Evolutionary conservation across 2,113 vertebrate species (phyloP).

Genomic region (Tupaia chinensis): DNA sequence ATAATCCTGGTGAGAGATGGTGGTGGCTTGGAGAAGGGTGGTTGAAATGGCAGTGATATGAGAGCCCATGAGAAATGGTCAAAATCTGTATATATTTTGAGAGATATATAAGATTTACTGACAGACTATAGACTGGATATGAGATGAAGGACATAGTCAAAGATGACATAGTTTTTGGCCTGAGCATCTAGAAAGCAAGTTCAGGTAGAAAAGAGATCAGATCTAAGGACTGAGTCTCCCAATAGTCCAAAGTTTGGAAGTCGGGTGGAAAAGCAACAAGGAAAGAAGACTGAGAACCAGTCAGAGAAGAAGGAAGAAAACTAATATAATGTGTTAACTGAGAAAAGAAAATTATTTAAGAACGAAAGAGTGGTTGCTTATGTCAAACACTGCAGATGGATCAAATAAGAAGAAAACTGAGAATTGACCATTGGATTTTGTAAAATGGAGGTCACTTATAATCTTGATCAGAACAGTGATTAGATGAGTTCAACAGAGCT

Average conservation of each 20-base stretch:
- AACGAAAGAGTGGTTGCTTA: neutral
- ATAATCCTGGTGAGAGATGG: neutral
- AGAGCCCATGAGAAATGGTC: neutral
- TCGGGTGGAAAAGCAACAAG: neutral
- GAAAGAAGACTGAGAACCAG: constrained; percentile 3
- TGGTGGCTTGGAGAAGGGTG: neutral
- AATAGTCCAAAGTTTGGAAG: neutral
- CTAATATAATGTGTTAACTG: neutral
- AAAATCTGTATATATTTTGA: neutral
- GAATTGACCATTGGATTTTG: neutral
- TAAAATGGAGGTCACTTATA: neutral
- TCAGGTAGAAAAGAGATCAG: neutral
- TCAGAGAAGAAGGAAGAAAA: neutral
- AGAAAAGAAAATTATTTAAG: neutral
- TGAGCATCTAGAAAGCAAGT: constrained; percentile 11
- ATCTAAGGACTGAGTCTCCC: neutral
- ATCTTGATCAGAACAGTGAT: neutral
- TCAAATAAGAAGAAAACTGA: neutral
- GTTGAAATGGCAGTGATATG: neutral
- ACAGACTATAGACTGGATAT: neutral
- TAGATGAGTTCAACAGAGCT: constrained; percentile 5
- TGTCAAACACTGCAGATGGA: neutral
- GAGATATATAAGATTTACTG: neutral
- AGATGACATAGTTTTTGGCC: neutral
- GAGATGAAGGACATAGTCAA: neutral